Base-by-base conservation (phyloP, 1,140 invertebrate genomes). In the Pentalonia nigronervosa region DNA sequence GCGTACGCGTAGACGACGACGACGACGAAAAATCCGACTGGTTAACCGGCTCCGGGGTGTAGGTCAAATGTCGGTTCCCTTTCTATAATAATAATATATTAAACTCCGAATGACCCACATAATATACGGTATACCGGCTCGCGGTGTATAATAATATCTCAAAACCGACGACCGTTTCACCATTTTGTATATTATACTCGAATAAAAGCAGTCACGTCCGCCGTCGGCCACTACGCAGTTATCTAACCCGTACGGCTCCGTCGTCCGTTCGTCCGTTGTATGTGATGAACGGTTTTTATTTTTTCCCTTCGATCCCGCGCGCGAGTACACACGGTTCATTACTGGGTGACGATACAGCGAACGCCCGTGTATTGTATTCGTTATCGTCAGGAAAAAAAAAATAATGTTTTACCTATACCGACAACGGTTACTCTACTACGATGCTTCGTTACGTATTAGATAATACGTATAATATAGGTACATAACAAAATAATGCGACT, bases 81-180 rank as follows among this genome's bases (percentile, higher is more conserved):
- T 92, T 92, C 91, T 92, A 92, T 34, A 81, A 87, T 41, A 86
- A 86, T 88, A 60, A 60, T 60, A 45, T 76, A 91, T 91, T 45
- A 76, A 45, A 34, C 67, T 14, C 8, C 3, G 11, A 53, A 92
- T 93, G 93, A 93, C 93, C 93, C 41, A 94, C 50, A 88, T 94
- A 91, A 88, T 94, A 91, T 23, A 17, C 36, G 36, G n/a, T 83
- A 45, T 6, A n/a, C 93, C 92, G 88, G 9, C 47, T 50, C 60
- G 47, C 86, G 86, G 86, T 48, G 30, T 88, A 48, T 34, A 76
- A 76, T n/a, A 76, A 76, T 47, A 83, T 86, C 17, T 47, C 94
- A 93, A 88, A 94, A 48, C 93, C 94, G 92, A 94, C 94, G 94
- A 93, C 94, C 94, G 94, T 93, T 94, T 94, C 94, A 94, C 94